Percentiles rank a stretch among this genome's conserved stretches.
phyloP scores from a whole-genome alignment of 1,140 invertebrate genomes.

The Spodoptera frugiperda region DNA sequence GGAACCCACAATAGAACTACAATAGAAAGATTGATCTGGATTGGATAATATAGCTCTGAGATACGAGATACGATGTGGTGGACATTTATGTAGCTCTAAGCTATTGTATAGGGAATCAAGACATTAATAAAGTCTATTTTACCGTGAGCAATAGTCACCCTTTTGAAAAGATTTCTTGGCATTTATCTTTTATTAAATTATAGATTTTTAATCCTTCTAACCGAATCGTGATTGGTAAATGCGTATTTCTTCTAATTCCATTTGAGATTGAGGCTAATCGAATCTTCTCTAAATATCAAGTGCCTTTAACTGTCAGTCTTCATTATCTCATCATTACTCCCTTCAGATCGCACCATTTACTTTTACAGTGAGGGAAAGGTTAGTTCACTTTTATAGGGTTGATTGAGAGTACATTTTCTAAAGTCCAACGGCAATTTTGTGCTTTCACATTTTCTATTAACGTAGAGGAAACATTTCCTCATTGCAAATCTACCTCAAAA shows the following conservation, averaged over 20 bases:
- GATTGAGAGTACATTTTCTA: no score
- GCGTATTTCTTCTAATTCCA: slow-evolving; percentile 15
- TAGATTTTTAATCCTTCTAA: background rate
- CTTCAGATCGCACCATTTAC: slow-evolving; percentile 15
- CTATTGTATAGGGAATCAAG: no score
- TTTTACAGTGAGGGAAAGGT: background rate
- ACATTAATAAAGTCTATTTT: no score
- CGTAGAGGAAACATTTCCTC: no score
- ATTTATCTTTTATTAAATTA: background rate
- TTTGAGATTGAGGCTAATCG: slow-evolving; percentile 25
- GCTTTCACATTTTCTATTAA: no score
- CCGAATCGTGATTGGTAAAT: background rate
- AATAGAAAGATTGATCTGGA: slow-evolving; percentile 49
- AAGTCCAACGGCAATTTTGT: no score
- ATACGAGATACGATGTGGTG: background rate
- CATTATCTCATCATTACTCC: slow-evolving; percentile 18
- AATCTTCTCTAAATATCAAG: slow-evolving; percentile 6
- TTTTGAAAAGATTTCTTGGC: background rate
- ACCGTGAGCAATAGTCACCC: no score
- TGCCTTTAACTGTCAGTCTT: slow-evolving; percentile 17
- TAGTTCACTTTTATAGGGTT: background rate
- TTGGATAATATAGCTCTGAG: slow-evolving; percentile 10
- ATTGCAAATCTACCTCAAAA: no score
- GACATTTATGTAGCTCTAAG: background rate
- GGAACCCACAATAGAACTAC: slow-evolving; percentile 42